Base-by-base conservation (phyloP, 2,113 vertebrate species). In the Pyxicephalus adspersus region DNA sequence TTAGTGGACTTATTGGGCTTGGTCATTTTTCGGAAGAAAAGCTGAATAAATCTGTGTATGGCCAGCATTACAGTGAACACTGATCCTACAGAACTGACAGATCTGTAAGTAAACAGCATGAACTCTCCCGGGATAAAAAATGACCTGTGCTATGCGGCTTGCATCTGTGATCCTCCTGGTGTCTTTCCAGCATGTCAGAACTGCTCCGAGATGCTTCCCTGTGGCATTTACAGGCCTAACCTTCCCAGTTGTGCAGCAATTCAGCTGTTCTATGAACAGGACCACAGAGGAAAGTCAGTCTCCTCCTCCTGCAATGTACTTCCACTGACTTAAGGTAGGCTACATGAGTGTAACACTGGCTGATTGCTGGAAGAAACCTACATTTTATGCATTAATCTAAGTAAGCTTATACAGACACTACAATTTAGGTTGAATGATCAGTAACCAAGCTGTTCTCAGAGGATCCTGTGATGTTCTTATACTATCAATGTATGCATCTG, bases 191-290 rank as follows among this genome's bases (percentile, higher is more conserved):
- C 78, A 64, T 81, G 67, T 81, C 55, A 29, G 20, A 23, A 73
- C 68, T 81, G 61, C 60, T 63, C 55, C 67, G 34, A 45, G 18
- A 72, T 81, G 78, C 45, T 72, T 52, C 68, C 78, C 78, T 73
- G 68, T 81, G 78, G 78, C 67, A 81, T 63, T 72, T 38, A 71
- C 55, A 80, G 78, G 78, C 78, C 78, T 73, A 81, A 64, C 78
- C 78, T 72, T 67, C 45, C 5, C 51, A 64, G 63, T 20, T 31
- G 20, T 51, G 20, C 74, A 60, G 38, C 34, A 58, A 31, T 72
- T 55, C 68, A 77, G 75, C 76, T 52, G 25, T 64, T 76, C 38
- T 64, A 11, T 52, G 50, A 23, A 26, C 26, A 25, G 61, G 38
- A 67, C 51, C 64, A 64, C 34, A 67, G 28, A 58, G 51, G 52